These are phyloP conservation scores for Hofmannophila pseudospretella DNA, from an alignment of 2,888 invertebrate genomes.

Conservation along the genomic window DNA sequence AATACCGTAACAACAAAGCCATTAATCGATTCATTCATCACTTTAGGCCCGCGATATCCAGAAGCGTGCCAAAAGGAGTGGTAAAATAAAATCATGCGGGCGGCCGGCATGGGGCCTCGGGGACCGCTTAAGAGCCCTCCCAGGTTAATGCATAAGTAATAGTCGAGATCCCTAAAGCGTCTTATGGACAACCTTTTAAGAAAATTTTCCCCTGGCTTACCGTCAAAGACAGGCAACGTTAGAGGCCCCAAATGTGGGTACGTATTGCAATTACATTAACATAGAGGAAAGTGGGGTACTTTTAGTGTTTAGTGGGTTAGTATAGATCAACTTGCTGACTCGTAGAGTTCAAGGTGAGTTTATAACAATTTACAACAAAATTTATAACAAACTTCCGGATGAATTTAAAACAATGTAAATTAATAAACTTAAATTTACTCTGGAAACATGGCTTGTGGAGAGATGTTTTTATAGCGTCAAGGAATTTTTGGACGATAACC, in stretches of 20 bases:
- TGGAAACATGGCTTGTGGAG: too few species aligned
- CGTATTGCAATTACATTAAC: conserved; percentile 17
- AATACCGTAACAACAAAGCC: too few species aligned
- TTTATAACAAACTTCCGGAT: too few species aligned
- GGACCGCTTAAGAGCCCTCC: conserved; percentile 61
- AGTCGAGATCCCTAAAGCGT: conserved; percentile 41
- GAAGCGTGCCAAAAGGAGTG: conserved; percentile 9
- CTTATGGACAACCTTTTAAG: conserved; percentile 51
- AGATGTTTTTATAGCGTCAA: too few species aligned
- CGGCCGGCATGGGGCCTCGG: conserved; percentile 42
- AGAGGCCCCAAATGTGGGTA: conserved; percentile 1
- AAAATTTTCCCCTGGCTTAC: conserved; percentile 34
- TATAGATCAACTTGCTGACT: too few species aligned
- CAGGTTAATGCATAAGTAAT: conserved; percentile 78
- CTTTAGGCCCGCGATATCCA: neutral
- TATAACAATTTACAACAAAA: too few species aligned
- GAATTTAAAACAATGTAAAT: too few species aligned
- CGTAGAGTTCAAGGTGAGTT: too few species aligned
- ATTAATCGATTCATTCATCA: neutral
- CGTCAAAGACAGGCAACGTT: conserved; percentile 13
- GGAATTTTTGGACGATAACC: too few species aligned
- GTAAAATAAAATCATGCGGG: conserved; percentile 23
- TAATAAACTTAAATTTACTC: too few species aligned
- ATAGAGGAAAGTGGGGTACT: conserved; percentile 2
- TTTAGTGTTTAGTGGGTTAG: neutral